Base-by-base conservation (phyloP, 2,888 invertebrate species). In the Nycteola revayana region DNA sequence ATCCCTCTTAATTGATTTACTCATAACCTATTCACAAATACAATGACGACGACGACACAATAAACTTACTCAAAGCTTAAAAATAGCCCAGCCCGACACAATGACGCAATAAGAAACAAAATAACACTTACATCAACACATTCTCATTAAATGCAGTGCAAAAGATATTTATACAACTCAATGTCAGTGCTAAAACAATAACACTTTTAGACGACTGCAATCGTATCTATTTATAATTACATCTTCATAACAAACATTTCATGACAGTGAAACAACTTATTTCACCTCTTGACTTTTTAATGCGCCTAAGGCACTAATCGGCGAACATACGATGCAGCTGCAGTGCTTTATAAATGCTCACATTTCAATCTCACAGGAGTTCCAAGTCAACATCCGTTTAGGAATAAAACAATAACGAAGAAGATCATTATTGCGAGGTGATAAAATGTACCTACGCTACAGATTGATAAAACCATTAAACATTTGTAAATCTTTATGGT, bases 221-320 rank as follows among this genome's bases (percentile, higher is more conserved):
- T 14, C 14, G 14, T 14, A 3, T 14, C 14, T 14, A 5, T 32
- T 51, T 47, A 46, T 38, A 48, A 54, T 58, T 53, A 47, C 51
- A 56, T 47, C 41, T 57, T 51, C 42, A 44, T 53, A 64, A 53
- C 60, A 67, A 67, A 67, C 64, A 60, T 59, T 60, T 47, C 44
- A 53, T 57, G 57, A 52, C 40, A 22, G 20, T 51, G 54, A 53
- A 66, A 77, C 70, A 69, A 60, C 67, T 76, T 63, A 68, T 61
- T 72, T 28, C 34, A 24, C 24, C 28, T 45, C 39, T 57, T 17
- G 54, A 60, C 55, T 60, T 59, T 72, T 68, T 70, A 65, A 69
- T 66, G 61, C 56, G 69, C 80, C 64, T 44, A 52, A 58, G 77
- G 74, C 76, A 60, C 50, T 66, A 64, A 68, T 64, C 51, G 50